Base-by-base conservation (phyloP, 2,113 vertebrate species). In the Podarcis cretensis region DNA sequence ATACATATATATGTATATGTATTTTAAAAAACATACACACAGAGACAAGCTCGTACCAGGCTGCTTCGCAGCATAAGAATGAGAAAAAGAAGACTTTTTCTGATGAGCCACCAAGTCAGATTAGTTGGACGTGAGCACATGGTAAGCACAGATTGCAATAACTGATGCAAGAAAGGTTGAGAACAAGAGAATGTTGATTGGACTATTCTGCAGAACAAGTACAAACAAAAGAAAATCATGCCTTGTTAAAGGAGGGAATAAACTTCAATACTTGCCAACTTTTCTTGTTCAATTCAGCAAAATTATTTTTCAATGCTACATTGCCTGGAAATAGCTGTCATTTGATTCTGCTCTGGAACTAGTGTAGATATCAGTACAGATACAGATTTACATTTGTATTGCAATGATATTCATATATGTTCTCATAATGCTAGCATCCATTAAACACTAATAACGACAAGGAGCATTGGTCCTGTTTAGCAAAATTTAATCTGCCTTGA, bases 261-360 rank as follows among this genome's bases (percentile, higher is more conserved):
- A 83, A 94, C 94, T 95, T 88, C 77, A 96, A 97, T 98, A 99
- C 98, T 98, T 98, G 98, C 98, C 98, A 96, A 97, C 95, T 97
- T 96, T 97, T 97, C 93, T 96, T 94, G 95, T 96, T 96, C 84
- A 95, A 96, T 94, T 96, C 97, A 95, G 93, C 92, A 94, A 94
- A 96, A 92, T 96, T 97, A 92, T 63, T 96, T 95, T 96, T 94
- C 94, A 94, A 91, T 94, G 93, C 79, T 95, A 95, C 20, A 90
- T 81, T 92, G 94, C 95, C 94, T 95, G 89, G 91, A 95, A 96
- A 95, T 95, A 96, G 94, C 93, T 92, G 93, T 94, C 94, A 96
- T 89, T 94, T 93, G 93, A 90, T 94, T 94, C 89, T 95, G 92
- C 93, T 92, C 81, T 94, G 88, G 93, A 96, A 97, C 90, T 93